These are phyloP conservation scores for Prunella strophiata DNA, from an alignment of 2,797 vertebrate genomes.

Conservation along the genomic window DNA sequence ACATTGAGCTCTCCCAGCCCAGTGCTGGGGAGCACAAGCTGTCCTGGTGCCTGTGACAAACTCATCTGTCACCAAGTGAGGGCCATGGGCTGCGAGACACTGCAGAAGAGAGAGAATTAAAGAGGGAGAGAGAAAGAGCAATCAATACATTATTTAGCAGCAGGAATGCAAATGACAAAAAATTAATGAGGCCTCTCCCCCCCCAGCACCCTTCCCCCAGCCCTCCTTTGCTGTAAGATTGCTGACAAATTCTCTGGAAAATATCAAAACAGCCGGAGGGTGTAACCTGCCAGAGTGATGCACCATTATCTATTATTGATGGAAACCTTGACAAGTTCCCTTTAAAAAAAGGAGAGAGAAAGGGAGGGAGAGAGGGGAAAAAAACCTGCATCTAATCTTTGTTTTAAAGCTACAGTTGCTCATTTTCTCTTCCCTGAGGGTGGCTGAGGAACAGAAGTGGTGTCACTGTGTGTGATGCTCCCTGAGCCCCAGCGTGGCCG, in stretches of 20 bases:
- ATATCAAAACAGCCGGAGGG: slow-evolving; percentile 81
- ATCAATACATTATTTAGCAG: slow-evolving; percentile 87
- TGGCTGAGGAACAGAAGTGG: not conserved
- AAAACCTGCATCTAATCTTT: slow-evolving; percentile 54
- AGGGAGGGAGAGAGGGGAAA: not conserved
- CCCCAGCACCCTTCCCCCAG: not conserved
- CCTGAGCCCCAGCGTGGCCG: not conserved
- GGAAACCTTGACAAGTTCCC: slow-evolving; percentile 77
- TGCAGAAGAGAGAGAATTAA: slow-evolving; percentile 66
- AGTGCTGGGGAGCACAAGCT: not conserved
- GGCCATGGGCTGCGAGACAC: slow-evolving; percentile 25
- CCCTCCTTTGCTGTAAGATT: slow-evolving; percentile 60
- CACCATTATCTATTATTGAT: slow-evolving; percentile 83
- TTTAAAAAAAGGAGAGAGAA: slow-evolving; percentile 61
- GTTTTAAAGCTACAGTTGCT: slow-evolving; percentile 66
- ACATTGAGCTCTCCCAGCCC: not conserved
- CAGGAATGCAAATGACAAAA: slow-evolving; percentile 79
- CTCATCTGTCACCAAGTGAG: slow-evolving; percentile 73
- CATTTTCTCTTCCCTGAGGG: not conserved
- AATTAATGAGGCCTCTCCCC: slow-evolving; percentile 72
- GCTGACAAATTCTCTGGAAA: slow-evolving; percentile 82
- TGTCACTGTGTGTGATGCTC: not conserved
- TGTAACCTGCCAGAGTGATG: slow-evolving; percentile 76
- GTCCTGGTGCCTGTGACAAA: slow-evolving; percentile 45
- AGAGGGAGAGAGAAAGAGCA: slow-evolving; percentile 55